Conservation (phyloP, 2,797 vertebrate species). For the Lophotriccus pileatus region DNA sequence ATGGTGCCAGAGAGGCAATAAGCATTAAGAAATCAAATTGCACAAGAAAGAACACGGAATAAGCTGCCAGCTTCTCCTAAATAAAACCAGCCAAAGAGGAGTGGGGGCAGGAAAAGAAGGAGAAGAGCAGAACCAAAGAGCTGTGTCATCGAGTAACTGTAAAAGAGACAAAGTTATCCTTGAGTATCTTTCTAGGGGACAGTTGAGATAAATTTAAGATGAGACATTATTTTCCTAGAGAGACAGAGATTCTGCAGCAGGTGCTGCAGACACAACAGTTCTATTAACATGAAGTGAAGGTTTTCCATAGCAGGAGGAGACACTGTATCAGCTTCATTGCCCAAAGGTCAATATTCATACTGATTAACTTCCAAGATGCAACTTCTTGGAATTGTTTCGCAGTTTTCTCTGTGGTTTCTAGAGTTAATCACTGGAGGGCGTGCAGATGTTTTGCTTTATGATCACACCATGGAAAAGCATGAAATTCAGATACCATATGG, state of each 20-base stretch:
- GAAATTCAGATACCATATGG: background rate
- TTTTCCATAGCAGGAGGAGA: background rate
- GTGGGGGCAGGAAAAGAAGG: background rate
- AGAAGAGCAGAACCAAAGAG: background rate
- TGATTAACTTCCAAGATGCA: background rate
- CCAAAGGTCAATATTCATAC: background rate
- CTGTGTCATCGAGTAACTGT: background rate
- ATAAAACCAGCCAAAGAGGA: background rate
- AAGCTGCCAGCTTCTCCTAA: background rate
- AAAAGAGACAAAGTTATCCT: background rate
- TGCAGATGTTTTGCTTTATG: background rate
- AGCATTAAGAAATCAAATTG: background rate
- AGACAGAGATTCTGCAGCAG: background rate
- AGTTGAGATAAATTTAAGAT: background rate
- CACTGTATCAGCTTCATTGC: background rate
- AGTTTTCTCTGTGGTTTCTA: background rate
- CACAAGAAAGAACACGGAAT: background rate
- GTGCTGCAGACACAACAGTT: background rate
- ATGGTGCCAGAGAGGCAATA: background rate
- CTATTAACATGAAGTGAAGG: background rate
- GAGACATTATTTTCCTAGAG: background rate
- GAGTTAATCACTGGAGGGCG: background rate
- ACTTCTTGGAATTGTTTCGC: background rate
- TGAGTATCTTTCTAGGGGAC: fast-evolving
- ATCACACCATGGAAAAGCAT: background rate